A percentile compares a stretch with the other conserved stretches of the same genome.
phyloP scores from a whole-genome alignment of 2,797 vertebrate genomes.

The Gymnothorax reevesii region DNA sequence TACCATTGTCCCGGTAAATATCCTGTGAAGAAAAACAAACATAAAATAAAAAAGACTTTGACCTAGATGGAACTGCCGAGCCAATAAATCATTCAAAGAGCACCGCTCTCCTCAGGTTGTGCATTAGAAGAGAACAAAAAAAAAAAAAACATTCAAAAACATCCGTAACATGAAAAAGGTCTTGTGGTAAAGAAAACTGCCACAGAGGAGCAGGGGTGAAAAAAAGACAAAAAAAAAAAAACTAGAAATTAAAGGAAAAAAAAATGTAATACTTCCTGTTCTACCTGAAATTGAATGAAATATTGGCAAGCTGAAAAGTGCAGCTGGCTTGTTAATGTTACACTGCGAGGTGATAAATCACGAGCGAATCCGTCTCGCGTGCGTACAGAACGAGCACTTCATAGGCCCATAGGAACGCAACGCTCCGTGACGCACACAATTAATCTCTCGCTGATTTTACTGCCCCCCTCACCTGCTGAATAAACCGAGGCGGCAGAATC shows the following conservation, averaged over 20 bases:
- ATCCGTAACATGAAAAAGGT: not conserved
- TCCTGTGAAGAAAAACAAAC: not conserved
- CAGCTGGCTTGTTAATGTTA: constrained; percentile 1
- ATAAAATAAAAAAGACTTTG: not conserved
- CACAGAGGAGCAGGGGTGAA: not conserved
- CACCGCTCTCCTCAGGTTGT: not conserved
- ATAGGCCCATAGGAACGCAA: constrained; percentile 23
- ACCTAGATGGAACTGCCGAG: not conserved
- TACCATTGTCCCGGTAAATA: not conserved
- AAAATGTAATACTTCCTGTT: not conserved
- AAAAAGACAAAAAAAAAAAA: too few species aligned
- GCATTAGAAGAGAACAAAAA: not conserved
- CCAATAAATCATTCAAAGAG: not conserved
- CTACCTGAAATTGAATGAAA: not conserved
- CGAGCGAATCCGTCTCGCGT: not conserved
- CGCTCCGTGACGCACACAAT: not conserved
- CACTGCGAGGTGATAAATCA: constrained; percentile 8
- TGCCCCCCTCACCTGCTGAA: not conserved
- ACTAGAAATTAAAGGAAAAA: constrained; percentile 3
- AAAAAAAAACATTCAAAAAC: not conserved
- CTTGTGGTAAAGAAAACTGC: not conserved
- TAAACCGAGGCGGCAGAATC: not conserved
- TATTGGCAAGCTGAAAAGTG: not conserved
- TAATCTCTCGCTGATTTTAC: constrained; percentile 8
- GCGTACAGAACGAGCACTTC: not conserved